Base-by-base conservation (phyloP, 37 sponge, comb jelly and placozoan species). In the Spongilla lacustris region DNA sequence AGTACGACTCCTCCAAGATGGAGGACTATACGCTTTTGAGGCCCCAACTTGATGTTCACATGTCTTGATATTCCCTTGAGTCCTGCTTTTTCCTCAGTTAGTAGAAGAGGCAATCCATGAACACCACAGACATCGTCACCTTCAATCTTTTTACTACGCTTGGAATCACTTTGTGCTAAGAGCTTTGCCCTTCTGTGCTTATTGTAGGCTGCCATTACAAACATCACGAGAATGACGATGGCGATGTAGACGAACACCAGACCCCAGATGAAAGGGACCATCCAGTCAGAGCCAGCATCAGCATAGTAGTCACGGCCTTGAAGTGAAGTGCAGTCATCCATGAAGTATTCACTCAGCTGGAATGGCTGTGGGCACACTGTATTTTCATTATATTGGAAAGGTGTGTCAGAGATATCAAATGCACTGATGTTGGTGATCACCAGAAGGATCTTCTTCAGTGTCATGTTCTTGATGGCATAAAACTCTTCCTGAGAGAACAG, bases 311-410 rank as follows among this genome's bases (percentile, higher is more conserved):
- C 96, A 50, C 92, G 92, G 81, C 80, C 86, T 13, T 80, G 28
- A 23, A 90, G 90, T 13, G 24, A 50, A 30, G 84, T 82, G 50
- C 97, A 97, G 76, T 92, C 91, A 76, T 95, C 96, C 93, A 92
- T 95, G 88, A 82, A 95, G 58, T 92, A 83, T 67, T 95, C 93
- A 19, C 88, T 90, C 66, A 95, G 85, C 74, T 95, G 96, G 88
- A 85, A 95, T 23, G 96, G 96, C 76, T 92, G 93, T 23, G 96
- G 96, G 80, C 96, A 95, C 21, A 66, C 48, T 23, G 85, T 58
- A 29, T 76, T 21, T 2, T 81, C 32, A 5, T 66, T 83, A 31
- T 80, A 85, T 13, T 66, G 14, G 69, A 95, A 95, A 0, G 96
- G 96, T 34, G 69, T 73, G 14, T 79, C 85, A 21, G 87, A 87